Conservation (phyloP, 2,113 vertebrate genomes). For the Leptosomus discolor region DNA sequence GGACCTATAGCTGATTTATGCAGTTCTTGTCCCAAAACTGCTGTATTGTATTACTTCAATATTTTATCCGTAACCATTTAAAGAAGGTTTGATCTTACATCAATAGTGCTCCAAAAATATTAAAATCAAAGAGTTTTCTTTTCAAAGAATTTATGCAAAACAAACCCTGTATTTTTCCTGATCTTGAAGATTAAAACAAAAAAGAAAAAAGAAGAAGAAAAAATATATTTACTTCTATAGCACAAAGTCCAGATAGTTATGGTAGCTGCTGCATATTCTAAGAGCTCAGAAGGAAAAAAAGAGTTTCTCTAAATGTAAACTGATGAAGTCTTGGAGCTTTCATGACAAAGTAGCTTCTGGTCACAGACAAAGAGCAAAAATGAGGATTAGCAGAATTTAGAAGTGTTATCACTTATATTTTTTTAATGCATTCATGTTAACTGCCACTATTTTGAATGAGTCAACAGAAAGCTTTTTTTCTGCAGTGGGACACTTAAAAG, state of each 20-base stretch:
- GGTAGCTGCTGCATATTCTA: slow-evolving; percentile 12
- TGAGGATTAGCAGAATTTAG: background rate
- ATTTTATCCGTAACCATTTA: slow-evolving; percentile 65
- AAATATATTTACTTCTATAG: background rate
- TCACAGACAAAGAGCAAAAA: slow-evolving; percentile 34
- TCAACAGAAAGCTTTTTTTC: slow-evolving; percentile 9
- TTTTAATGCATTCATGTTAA: slow-evolving; percentile 20
- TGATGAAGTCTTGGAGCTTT: slow-evolving; percentile 4
- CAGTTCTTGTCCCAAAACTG: slow-evolving; percentile 57
- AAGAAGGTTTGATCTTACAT: slow-evolving; percentile 64
- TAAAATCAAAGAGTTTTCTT: slow-evolving; percentile 62
- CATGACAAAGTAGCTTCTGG: slow-evolving; percentile 3
- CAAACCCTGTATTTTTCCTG: slow-evolving; percentile 19
- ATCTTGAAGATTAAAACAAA: background rate
- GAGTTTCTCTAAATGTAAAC: background rate
- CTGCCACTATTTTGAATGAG: background rate
- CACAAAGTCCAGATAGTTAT: background rate
- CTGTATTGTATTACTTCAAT: slow-evolving; percentile 66
- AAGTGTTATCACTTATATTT: background rate
- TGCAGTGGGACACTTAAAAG: background rate
- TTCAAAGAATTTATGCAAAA: slow-evolving; percentile 56
- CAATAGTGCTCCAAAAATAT: slow-evolving; percentile 54
- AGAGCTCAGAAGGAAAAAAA: slow-evolving; percentile 1
- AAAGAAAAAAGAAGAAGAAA: background rate
- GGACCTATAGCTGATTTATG: slow-evolving; percentile 59